Percentiles rank a stretch among this genome's conserved stretches.
Evolutionary conservation across 1,140 invertebrate species (phyloP).

Genomic region (Gonioctena quinquepunctata): DNA sequence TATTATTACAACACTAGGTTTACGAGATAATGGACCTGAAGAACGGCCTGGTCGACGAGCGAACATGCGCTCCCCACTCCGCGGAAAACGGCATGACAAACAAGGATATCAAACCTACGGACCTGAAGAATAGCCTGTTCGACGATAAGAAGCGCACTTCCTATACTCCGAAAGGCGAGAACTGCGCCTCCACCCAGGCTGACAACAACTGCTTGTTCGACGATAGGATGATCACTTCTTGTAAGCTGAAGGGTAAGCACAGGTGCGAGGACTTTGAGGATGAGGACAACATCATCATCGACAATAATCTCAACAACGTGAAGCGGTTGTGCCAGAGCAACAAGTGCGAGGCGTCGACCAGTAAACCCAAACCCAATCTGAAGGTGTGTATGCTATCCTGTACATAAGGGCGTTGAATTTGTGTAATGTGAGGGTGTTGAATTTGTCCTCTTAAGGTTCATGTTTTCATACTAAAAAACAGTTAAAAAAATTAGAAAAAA

Average conservation of each 20-base stretch:
- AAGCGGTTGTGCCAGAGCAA: slow-evolving; percentile 41
- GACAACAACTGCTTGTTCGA: slow-evolving; percentile 56
- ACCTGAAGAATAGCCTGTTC: slow-evolving; percentile 42
- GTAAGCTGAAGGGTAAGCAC: slow-evolving; percentile 70
- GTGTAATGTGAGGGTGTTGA: too few species aligned
- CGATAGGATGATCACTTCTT: slow-evolving; percentile 71
- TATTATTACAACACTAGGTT: slow-evolving; percentile 36
- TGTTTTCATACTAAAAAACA: too few species aligned
- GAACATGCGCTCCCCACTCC: neutral
- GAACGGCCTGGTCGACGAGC: slow-evolving; percentile 61
- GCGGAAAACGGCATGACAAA: neutral
- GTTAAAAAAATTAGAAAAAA: too few species aligned
- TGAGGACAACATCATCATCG: slow-evolving; percentile 28
- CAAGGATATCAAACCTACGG: neutral
- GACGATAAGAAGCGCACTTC: slow-evolving; percentile 72
- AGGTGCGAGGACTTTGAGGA: slow-evolving; percentile 50
- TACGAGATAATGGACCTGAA: slow-evolving; percentile 21
- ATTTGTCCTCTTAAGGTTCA: too few species aligned
- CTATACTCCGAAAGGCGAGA: slow-evolving; percentile 72
- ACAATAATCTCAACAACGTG: slow-evolving; percentile 27
- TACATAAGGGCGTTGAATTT: too few species aligned
- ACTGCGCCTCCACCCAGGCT: slow-evolving; percentile 34
- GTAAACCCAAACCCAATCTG: slow-evolving; percentile 23
- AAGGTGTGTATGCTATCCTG: too few species aligned
- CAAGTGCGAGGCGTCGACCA: slow-evolving; percentile 19